Conservation (phyloP, 2,113 vertebrate species). For the Camelus bactrianus region DNA sequence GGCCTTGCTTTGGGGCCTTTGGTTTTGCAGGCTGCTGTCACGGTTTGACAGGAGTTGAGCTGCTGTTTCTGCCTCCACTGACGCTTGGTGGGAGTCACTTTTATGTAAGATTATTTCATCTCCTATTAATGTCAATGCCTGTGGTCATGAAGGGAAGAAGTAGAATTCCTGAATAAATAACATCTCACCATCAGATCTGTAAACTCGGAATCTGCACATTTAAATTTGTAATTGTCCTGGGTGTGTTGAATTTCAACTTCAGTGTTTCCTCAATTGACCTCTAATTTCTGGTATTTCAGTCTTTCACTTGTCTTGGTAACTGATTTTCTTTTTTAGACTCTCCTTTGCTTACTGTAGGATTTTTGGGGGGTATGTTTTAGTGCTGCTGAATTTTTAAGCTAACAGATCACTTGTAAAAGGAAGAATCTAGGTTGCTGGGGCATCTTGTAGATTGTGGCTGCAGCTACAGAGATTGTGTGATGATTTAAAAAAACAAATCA, state of each 20-base stretch:
- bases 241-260: neutral
- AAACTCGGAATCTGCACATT: neutral
- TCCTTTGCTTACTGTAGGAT: neutral
- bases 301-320: neutral
- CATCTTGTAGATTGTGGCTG: neutral
- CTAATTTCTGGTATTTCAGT: neutral
- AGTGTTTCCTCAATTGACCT: neutral
- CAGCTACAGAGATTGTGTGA: neutral
- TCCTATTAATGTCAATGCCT: neutral
- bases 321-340: neutral
- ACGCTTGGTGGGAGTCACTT: neutral
- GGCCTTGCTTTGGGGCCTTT: neutral
- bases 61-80: neutral
- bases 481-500: neutral
- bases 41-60: neutral
- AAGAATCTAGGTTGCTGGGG: neutral
- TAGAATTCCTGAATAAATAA: neutral
- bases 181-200: neutral
- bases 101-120: constrained; percentile 5
- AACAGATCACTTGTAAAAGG: neutral
- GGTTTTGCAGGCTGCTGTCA: neutral
- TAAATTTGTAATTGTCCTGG: constrained; percentile 17
- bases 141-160: neutral
- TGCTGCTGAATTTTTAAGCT: neutral
- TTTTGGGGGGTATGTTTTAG: neutral